phyloP scores from a whole-genome alignment of 1,140 invertebrate species.

The Drosophila truncata region DNA sequence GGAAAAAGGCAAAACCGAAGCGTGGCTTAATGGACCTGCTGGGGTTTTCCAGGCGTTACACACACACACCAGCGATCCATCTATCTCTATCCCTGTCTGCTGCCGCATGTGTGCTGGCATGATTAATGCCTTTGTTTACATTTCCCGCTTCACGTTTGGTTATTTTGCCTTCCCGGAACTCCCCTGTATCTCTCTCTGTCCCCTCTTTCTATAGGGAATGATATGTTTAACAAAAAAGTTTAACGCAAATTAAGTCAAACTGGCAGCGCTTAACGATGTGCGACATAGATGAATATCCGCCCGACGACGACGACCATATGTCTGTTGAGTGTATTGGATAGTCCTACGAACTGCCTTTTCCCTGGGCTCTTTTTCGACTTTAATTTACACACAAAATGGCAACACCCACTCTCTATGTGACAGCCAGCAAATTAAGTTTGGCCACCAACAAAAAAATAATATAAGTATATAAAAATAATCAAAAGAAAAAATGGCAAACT shows the following conservation, averaged over 20 bases:
- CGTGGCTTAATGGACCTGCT: conserved; percentile 43
- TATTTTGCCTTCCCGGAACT: conserved; percentile 28
- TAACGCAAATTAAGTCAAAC: conserved; percentile 84
- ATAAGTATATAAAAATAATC: conserved; percentile 9
- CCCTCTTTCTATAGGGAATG: conserved; percentile 39
- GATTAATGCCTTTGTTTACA: conserved; percentile 82
- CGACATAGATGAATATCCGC: conserved; percentile 73
- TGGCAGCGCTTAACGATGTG: conserved; percentile 82
- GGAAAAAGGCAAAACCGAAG: conserved; percentile 14
- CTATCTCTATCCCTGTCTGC: conserved; percentile 35
- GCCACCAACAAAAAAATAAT: conserved; percentile 13
- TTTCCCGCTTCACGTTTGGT: conserved; percentile 61
- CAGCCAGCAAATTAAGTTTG: conserved; percentile 68
- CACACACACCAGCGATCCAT: conserved; percentile 20
- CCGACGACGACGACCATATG: conserved; percentile 21
- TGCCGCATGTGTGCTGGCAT: conserved; percentile 68
- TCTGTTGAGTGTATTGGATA: conserved; percentile 21
- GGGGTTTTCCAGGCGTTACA: conserved; percentile 11
- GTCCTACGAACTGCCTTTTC: background rate
- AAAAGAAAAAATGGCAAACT: conserved; percentile 42
- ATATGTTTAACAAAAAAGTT: conserved; percentile 82
- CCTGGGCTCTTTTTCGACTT: conserved; percentile 24
- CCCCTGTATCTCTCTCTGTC: background rate
- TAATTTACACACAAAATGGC: conserved; percentile 64
- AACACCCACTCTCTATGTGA: conserved; percentile 5